Evolutionary conservation across 2,888 invertebrate genomes (phyloP), one percentile per base, ranked within the genome.

Genomic region (Arctia plantaginis): DNA sequence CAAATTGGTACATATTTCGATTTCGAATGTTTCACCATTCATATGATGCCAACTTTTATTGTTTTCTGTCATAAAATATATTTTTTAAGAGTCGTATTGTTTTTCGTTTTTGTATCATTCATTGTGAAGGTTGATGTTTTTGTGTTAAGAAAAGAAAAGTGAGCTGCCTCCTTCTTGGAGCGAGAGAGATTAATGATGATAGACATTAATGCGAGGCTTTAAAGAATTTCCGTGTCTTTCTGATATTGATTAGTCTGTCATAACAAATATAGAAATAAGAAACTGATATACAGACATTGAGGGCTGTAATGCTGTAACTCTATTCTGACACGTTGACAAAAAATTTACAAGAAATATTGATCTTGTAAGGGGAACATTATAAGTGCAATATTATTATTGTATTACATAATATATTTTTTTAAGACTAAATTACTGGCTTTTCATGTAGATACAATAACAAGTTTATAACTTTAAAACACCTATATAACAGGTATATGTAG

Each of bases 11-110:
- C 87, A 86, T 78, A 83, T 85, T 85, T 81, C 81, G 80, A 86
- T 85, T 81, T 86, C 77, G 80, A 85, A 85, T 87, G 83, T 84
- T 85, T 85, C 82, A 85, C 81, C 79, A 84, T 88, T 88, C 86
- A 83, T 82, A 83, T 83, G 82, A 79, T 77, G 81, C 64, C 74
- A 79, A 73, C 76, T 79, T 76, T 78, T 80, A 82, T 86, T 87
- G 82, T 87, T 85, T 78, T 79, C 68, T 77, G 74, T 74, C 71
- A 66, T 72, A 77, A 81, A 82, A 80, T 13, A 73, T 73, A 71
- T 78, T 82, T 69, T 76, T 73, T 73, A 78, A n/a, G 66, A 68
- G 51, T 75, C 39, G 18, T 72, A 69, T 75, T 79, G 72, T 79
- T 75, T 75, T 66, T 66, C 30, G 23, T 59, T 67, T 81, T 80